Conservation (phyloP, 2,888 invertebrate genomes). For the Drosophila gaucha region DNA sequence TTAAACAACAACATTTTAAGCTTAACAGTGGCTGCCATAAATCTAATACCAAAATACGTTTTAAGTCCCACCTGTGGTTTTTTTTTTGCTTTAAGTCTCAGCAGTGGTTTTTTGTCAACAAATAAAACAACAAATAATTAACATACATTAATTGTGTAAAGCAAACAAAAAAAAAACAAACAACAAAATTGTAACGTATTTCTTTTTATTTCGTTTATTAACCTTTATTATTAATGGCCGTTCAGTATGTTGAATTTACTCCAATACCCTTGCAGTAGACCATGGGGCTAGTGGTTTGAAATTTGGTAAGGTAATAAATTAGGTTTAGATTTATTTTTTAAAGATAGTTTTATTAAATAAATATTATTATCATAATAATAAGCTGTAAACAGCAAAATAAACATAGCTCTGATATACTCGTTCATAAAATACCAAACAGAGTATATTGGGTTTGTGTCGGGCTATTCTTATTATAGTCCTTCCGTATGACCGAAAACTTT, state of each 20-base stretch:
- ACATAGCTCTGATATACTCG: too few relatives aligned
- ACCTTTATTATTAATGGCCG: too few relatives aligned
- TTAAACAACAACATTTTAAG: constrained; percentile 37
- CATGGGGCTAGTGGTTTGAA: not conserved
- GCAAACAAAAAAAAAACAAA: constrained; percentile 46
- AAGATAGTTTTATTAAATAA: too few relatives aligned
- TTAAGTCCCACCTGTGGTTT: constrained; percentile 42
- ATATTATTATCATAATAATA: too few relatives aligned
- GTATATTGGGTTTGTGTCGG: too few relatives aligned
- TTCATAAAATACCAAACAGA: too few relatives aligned
- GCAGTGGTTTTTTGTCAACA: constrained; percentile 25
- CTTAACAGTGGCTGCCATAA: constrained; percentile 64
- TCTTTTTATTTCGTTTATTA: constrained; percentile 66
- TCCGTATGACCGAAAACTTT: too few relatives aligned
- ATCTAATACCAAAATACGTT: constrained; percentile 62
- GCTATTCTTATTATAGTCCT: too few relatives aligned
- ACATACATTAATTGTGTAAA: constrained; percentile 56
- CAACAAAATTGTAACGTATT: constrained; percentile 54
- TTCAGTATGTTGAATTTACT: not conserved
- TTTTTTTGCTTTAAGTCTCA: constrained; percentile 19
- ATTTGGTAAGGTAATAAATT: too few relatives aligned
- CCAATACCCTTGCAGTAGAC: constrained; percentile 15
- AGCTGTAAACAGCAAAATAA: too few relatives aligned
- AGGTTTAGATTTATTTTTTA: too few relatives aligned
- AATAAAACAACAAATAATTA: constrained; percentile 63